phyloP scores from a whole-genome alignment of 1,140 invertebrate species.

The Paraescarpia echinospica region DNA sequence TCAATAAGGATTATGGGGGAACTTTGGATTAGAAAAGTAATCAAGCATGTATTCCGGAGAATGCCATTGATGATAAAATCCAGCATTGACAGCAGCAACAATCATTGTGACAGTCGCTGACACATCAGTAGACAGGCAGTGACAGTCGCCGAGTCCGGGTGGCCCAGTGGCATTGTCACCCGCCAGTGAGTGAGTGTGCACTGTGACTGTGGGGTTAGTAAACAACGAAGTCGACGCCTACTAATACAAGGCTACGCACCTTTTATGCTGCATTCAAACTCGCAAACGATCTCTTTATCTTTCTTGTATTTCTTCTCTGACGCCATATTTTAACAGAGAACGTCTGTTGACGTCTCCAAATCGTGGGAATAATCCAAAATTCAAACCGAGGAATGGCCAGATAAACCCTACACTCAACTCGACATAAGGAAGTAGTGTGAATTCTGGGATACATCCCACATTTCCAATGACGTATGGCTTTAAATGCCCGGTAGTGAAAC shows the following conservation, averaged over 20 bases:
- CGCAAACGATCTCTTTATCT: conserved; percentile 46
- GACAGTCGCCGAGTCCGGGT: background rate
- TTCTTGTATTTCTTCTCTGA: conserved; percentile 44
- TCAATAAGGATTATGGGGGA: background rate
- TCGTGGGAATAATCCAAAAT: background rate
- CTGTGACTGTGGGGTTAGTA: background rate
- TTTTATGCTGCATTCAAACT: conserved; percentile 44
- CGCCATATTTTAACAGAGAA: conserved; percentile 33
- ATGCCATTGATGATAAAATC: background rate
- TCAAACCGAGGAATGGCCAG: background rate
- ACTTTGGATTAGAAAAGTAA: background rate
- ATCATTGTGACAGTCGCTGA: background rate
- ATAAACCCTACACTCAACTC: background rate
- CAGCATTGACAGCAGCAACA: background rate
- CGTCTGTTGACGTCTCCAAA: background rate
- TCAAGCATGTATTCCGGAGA: background rate
- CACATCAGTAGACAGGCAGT: background rate
- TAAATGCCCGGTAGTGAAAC: background rate
- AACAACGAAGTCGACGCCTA: background rate
- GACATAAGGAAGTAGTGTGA: conserved; percentile 5
- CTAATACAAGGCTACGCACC: conserved; percentile 35
- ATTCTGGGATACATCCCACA: background rate
- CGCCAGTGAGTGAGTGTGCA: background rate
- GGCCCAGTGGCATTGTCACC: too few relatives aligned
- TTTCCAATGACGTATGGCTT: background rate